These are phyloP conservation scores for Criorhina ranunculi DNA, from an alignment of 2,888 invertebrate species.

Conservation along the genomic window DNA sequence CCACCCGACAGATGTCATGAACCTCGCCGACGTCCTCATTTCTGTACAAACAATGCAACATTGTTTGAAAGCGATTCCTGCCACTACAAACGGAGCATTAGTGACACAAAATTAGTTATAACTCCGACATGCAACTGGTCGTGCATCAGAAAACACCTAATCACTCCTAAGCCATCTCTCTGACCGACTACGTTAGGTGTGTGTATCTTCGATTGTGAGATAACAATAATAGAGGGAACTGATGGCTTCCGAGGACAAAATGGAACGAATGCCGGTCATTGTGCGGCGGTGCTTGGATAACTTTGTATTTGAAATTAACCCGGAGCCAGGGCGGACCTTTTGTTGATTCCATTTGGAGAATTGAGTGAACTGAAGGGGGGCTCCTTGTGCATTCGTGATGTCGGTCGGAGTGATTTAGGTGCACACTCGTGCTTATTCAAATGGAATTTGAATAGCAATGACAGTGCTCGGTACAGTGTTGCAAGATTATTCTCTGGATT, in stretches of 20 bases:
- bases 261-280: neutral
- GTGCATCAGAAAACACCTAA: conserved; percentile 10
- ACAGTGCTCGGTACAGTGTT: too few relatives aligned
- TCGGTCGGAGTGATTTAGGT: neutral
- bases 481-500: too few relatives aligned
- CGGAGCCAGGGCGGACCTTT: neutral
- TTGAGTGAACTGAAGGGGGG: neutral
- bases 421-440: too few relatives aligned
- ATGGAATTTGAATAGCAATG: too few relatives aligned
- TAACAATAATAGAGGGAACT: neutral
- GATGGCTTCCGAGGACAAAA: neutral
- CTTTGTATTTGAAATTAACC: conserved; percentile 5
- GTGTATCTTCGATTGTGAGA: conserved; percentile 25
- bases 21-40: neutral
- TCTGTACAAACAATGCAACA: neutral
- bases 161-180: neutral
- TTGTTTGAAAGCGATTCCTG: neutral
- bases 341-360: conserved; percentile 5
- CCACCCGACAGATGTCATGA: neutral
- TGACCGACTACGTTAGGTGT: neutral
- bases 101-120: conserved; percentile 14
- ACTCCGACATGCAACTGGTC: conserved; percentile 14
- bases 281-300: neutral
- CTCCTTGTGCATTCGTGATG: neutral
- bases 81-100: conserved; percentile 6